Percentiles rank a stretch among this genome's conserved stretches.
phyloP scores from a whole-genome alignment of 2,888 invertebrate species.

The Biston betularia region DNA sequence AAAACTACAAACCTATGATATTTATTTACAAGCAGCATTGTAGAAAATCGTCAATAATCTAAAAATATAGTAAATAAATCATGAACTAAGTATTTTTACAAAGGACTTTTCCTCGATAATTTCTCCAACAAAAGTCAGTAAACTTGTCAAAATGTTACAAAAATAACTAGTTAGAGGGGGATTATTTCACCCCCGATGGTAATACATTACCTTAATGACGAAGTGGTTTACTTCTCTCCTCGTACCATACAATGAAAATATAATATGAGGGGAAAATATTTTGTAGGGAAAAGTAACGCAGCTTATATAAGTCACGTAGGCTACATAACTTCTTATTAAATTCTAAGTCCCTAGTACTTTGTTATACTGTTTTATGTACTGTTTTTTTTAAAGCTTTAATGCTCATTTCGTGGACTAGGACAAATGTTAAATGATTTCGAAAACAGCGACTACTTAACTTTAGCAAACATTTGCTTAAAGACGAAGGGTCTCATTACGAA shows the following conservation, averaged over 20 bases:
- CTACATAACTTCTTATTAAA: background rate
- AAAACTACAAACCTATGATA: no score
- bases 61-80: background rate
- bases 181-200: slow-evolving; percentile 49
- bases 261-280: slow-evolving; percentile 46
- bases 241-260: slow-evolving; percentile 55
- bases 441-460: no score
- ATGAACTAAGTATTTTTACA: background rate
- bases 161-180: slow-evolving; percentile 47
- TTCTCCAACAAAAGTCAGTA: slow-evolving; percentile 41
- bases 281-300: background rate
- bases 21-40: no score
- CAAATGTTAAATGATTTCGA: no score
- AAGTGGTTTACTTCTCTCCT: slow-evolving; percentile 55
- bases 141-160: slow-evolving; percentile 42
- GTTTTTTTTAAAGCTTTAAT: no score
- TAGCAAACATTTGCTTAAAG: no score
- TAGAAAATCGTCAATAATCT: no score
- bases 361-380: no score
- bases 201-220: slow-evolving; percentile 55
- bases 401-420: no score
- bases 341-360: background rate
- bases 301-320: background rate
- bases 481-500: no score
- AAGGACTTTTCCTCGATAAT: background rate